Percentiles rank a stretch among this genome's conserved stretches.
These are phyloP conservation scores for Eleginops maclovinus DNA, from an alignment of 2,113 vertebrate genomes.

Conservation along the genomic window DNA sequence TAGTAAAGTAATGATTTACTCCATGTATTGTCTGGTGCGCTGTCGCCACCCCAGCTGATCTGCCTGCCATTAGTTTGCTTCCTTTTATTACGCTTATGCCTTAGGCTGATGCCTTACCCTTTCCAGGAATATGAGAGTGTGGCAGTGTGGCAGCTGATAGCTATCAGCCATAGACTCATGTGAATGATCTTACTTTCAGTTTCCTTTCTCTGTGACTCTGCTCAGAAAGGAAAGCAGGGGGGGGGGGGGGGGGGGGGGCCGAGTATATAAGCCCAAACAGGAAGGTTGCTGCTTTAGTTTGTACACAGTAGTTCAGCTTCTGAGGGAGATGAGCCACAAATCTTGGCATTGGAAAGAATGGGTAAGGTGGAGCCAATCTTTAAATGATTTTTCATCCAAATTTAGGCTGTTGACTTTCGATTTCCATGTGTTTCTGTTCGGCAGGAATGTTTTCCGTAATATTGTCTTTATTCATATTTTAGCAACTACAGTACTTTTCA, in stretches of 20 bases:
- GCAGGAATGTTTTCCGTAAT: not conserved
- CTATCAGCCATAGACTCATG: not conserved
- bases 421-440: not conserved
- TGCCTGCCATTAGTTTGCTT: too few species aligned
- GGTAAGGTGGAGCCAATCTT: constrained; percentile 33
- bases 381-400: not conserved
- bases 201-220: constrained; percentile 56
- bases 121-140: constrained; percentile 56
- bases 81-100: not conserved
- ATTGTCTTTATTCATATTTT: not conserved
- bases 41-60: not conserved
- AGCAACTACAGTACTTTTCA: not conserved
- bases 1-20: not conserved
- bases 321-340: not conserved
- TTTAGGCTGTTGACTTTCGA: not conserved
- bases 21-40: not conserved
- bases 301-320: not conserved
- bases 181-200: constrained; percentile 61
- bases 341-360: not conserved
- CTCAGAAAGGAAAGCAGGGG: constrained; percentile 3
- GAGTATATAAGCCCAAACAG: constrained; percentile 17
- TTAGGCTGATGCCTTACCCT: not conserved
- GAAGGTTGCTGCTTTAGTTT: not conserved
- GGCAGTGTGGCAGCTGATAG: not conserved
- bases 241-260: not conserved